phyloP scores from a whole-genome alignment of 2,113 vertebrate species.

The Rhabdornis inornatus region DNA sequence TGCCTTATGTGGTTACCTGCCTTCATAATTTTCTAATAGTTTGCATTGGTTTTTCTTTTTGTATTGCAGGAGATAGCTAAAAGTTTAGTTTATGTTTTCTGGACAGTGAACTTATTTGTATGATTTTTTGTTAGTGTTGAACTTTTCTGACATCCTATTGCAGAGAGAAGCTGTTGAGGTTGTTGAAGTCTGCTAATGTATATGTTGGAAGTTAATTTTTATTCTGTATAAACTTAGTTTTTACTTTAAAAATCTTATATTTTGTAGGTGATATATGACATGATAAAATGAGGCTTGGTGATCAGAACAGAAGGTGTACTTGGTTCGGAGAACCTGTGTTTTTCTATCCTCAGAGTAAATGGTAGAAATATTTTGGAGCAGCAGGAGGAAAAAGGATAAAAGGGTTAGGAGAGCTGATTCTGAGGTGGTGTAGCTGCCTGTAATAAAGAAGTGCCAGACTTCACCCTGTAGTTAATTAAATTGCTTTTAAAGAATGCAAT shows the following conservation, averaged over 20 bases:
- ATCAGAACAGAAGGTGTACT: neutral
- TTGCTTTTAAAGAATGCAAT: neutral
- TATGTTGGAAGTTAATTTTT: neutral
- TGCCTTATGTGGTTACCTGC: neutral
- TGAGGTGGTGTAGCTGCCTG: neutral
- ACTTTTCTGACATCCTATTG: neutral
- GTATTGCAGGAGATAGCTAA: neutral
- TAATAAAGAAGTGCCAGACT: neutral
- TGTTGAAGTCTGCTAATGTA: neutral
- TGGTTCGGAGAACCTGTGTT: neutral
- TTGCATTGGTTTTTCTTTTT: neutral
- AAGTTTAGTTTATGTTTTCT: neutral
- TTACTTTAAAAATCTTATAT: neutral
- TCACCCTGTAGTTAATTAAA: conserved; percentile 9
- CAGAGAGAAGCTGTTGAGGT: neutral
- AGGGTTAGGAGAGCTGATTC: neutral
- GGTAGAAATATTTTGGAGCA: neutral
- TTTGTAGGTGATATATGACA: neutral
- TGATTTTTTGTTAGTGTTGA: neutral
- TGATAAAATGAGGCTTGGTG: neutral
- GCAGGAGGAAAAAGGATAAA: neutral
- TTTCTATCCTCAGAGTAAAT: neutral
- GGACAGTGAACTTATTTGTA: neutral
- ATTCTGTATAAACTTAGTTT: neutral
- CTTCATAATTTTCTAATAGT: neutral